Evolutionary conservation across 2,113 vertebrate genomes (phyloP), one percentile per base, ranked within the genome.

Genomic region (Calyptommatus sinebrachiatus): DNA sequence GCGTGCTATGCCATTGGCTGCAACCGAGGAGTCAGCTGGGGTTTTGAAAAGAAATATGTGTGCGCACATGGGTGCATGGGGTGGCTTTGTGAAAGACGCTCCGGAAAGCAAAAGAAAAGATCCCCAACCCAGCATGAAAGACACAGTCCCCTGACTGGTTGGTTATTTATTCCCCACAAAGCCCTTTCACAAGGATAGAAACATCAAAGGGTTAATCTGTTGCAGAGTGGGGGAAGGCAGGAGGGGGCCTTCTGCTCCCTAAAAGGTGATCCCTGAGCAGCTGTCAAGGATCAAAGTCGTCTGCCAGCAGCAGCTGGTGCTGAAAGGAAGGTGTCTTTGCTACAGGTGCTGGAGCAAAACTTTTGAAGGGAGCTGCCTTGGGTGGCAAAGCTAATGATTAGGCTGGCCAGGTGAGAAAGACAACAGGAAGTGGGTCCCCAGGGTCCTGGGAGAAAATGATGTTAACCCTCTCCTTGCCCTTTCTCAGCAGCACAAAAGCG

Each of bases 81-180:
- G 4, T 14, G 6, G 79, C 81, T 88, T 87, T 75, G 45, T 85
- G 82, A 90, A 87, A 85, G 82, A 82, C 80, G 88, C 88, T 35
- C 77, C 75, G 0, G 8, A 1, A 57, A 16, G 53, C 53, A 14
- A 57, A 57, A 57, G 53, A 57, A 57, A 57, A 18, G 53, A 57
- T 88, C 88, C 66, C 76, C 73, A 0, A 5, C 1, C 0, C 76
- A 80, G 83, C 72, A 7, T 53, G 41, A 79, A 87, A 81, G 74
- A 62, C 83, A 83, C 87, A 83, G 82, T 82, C 82, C 87, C 89
- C 91, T 91, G 91, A 91, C 91, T 92, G 85, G 77, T 2, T 72
- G 83, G 81, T 88, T 84, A 79, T 88, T 90, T 89, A 85, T 88
- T 91, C 35, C 86, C 74, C 7, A 63, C 65, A 82, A 84, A 85